These are phyloP conservation scores for Dendrocopos noguchii DNA, from an alignment of 2,113 vertebrate species.

Conservation along the genomic window DNA sequence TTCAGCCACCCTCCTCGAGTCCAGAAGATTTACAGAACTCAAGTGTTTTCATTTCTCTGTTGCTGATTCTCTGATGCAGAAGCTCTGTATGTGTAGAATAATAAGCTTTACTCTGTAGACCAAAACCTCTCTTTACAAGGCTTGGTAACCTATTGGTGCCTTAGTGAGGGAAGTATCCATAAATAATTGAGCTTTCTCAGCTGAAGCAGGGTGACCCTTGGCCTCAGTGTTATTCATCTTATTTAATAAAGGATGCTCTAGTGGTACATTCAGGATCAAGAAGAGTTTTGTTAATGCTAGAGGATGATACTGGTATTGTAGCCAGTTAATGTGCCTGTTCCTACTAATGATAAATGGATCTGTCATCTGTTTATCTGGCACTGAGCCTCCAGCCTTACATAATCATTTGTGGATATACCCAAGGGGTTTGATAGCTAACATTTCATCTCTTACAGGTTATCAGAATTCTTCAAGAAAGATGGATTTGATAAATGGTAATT, in stretches of 20 bases:
- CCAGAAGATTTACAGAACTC: background rate
- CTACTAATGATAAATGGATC: constrained; percentile 55
- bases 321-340: constrained; percentile 45
- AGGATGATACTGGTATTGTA: background rate
- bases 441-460: constrained; percentile 20
- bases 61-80: background rate
- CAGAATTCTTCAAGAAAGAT: constrained; percentile 14
- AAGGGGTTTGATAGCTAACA: background rate
- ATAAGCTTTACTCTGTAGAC: background rate
- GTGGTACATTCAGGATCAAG: constrained; percentile 23
- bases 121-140: background rate
- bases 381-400: background rate
- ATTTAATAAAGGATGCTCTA: constrained; percentile 28
- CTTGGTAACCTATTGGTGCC: background rate
- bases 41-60: background rate
- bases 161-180: background rate
- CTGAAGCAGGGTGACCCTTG: background rate
- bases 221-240: constrained; percentile 37
- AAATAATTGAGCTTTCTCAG: constrained; percentile 38
- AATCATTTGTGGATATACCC: constrained; percentile 3
- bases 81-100: background rate
- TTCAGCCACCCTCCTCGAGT: background rate
- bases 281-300: constrained; percentile 30
- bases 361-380: constrained; percentile 10
- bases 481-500: constrained; percentile 12